Percentiles rank a stretch among this genome's conserved stretches.
Conservation (phyloP, 2,113 vertebrate genomes). For the Vulpes ferrilata region DNA sequence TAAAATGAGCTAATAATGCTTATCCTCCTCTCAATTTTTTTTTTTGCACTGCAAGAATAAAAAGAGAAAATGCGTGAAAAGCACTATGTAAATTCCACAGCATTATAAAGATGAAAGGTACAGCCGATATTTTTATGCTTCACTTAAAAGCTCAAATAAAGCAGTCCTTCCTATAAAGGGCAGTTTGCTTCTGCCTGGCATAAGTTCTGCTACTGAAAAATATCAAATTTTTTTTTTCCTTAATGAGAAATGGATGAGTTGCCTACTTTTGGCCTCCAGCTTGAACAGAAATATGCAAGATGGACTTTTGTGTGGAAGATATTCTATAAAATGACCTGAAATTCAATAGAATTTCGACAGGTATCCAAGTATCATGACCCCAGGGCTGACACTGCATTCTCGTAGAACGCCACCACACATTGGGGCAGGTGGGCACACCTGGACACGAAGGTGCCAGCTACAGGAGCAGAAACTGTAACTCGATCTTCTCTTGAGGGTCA, state of each 20-base stretch:
- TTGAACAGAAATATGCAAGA: background rate
- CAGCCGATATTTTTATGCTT: background rate
- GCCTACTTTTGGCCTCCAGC: background rate
- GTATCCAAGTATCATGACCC: rapidly evolving
- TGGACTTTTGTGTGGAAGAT: background rate
- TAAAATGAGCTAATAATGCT: background rate
- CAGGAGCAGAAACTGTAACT: rapidly evolving
- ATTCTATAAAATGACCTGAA: background rate
- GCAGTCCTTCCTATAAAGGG: background rate
- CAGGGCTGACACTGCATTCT: rapidly evolving
- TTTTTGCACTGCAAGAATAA: background rate
- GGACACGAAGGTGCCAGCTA: rapidly evolving
- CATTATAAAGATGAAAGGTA: background rate
- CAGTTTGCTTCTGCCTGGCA: background rate
- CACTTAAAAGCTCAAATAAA: background rate
- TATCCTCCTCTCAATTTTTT: background rate
- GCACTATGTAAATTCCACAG: background rate
- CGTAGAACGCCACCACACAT: rapidly evolving
- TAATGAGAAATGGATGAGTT: background rate
- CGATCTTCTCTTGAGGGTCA: background rate
- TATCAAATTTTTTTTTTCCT: background rate
- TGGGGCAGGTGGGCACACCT: rapidly evolving
- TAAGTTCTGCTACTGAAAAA: background rate
- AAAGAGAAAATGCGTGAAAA: background rate
- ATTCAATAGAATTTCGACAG: background rate